Evolutionary conservation across 2,797 vertebrate genomes (phyloP), one percentile per base, ranked within the genome.

Genomic region (Gambelia wislizenii): DNA sequence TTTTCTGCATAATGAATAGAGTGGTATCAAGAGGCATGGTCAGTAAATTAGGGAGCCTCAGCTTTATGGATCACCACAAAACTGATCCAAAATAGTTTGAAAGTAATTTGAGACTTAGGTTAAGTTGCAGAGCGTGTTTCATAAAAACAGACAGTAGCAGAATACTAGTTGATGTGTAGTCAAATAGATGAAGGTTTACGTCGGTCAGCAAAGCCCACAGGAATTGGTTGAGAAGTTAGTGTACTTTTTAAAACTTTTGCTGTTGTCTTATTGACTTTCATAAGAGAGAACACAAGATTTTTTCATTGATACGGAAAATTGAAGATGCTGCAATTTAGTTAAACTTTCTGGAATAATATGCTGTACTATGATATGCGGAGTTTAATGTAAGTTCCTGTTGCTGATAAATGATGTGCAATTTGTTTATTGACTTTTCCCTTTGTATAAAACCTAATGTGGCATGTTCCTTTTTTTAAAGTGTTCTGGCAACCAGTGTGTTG

Each of bases 391-490:
- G 86, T 91, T 0, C 91, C 93, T 94, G 91, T 93, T 93, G 94
- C 89, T 90, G 89, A 93, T 95, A 96, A 87, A 75, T 94, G 95
- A 83, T 39, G 95, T 94, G 92, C 93, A 92, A 94, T 95, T 96
- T 94, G 92, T 94, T 95, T 94, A 93, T 89, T 91, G 95, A 96
- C 96, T 89, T 49, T 93, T 92, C 88, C 89, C 90, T 42, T 89
- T 83, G 64, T 95, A 90, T 70, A 61, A 22, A 93, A 75, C 47
- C 10, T 91, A 76, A 67, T 93, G 91, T 94, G 91, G 80, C 42
- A 22, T 92, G 90, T 80, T 89, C 75, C 84, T 91, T 64, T 92
- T 80, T 54, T 14, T 91, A 95, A 92, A 94, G 9, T 95, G 88
- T 69, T 91, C 83, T 93, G 92, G 87, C 89, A 93, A 83, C 72